Conservation (phyloP, 2,113 vertebrate species). For the Erpornis zantholeuca region DNA sequence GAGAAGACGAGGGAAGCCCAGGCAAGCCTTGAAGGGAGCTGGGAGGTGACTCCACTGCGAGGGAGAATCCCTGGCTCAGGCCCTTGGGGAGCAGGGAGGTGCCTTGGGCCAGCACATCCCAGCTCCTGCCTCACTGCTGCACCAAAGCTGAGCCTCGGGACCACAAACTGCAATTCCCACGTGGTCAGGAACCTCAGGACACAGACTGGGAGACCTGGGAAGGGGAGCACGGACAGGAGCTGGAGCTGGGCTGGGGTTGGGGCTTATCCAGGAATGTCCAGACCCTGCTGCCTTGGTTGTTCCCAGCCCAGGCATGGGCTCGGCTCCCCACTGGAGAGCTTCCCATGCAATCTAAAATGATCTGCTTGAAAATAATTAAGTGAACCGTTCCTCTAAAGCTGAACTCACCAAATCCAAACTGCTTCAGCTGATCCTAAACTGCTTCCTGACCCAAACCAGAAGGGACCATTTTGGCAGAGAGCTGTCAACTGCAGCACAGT, state of each 20-base stretch:
- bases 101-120: background rate
- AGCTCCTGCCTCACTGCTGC: background rate
- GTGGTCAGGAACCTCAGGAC: background rate
- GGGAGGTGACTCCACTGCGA: background rate
- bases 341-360: background rate
- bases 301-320: background rate
- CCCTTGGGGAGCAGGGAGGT: background rate
- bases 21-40: background rate
- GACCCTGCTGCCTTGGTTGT: background rate
- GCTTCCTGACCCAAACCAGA: background rate
- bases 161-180: background rate
- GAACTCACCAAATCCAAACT: background rate
- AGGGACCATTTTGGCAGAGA: background rate
- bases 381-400: background rate
- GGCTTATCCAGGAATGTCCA: background rate
- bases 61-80: background rate
- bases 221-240: background rate
- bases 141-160: background rate
- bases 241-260: background rate
- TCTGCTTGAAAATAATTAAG: background rate
- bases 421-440: background rate
- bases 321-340: background rate
- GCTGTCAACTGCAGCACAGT: background rate
- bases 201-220: background rate
- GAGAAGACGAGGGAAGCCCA: background rate